Conservation (phyloP, 2,888 invertebrate genomes). For the Harpalus rufipes region DNA sequence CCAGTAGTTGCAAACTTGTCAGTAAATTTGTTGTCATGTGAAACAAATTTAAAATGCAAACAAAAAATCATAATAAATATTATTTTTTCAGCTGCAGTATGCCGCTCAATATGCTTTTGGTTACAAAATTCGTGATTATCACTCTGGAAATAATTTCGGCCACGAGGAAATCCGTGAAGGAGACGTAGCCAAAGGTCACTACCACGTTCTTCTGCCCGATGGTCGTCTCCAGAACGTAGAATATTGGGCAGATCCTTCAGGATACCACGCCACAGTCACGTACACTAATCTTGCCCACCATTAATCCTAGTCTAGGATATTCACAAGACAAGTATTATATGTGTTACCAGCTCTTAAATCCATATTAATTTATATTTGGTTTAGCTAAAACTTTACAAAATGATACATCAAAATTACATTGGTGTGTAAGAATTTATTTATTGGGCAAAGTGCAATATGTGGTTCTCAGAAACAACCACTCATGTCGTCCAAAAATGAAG, state of each 20-base stretch:
- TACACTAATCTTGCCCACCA: constrained; percentile 77
- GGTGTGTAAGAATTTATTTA: constrained; percentile 51
- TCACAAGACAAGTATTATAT: constrained; percentile 10
- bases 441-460: constrained; percentile 65
- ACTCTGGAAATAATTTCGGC: constrained; percentile 86
- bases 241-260: constrained; percentile 87
- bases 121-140: constrained; percentile 85
- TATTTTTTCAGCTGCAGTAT: constrained; percentile 72
- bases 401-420: constrained; percentile 32
- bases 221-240: constrained; percentile 88
- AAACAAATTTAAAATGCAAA: neutral
- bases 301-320: constrained; percentile 59
- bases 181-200: constrained; percentile 84
- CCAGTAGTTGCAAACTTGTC: too few relatives aligned
- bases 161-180: constrained; percentile 86
- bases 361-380: constrained; percentile 33
- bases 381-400: constrained; percentile 31
- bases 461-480: constrained; percentile 19
- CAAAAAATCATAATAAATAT: neutral
- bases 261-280: constrained; percentile 88
- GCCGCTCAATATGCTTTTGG: constrained; percentile 79
- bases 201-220: constrained; percentile 89
- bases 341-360: constrained; percentile 46
- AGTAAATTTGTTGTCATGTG: too few relatives aligned
- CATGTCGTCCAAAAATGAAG: constrained; percentile 64